These are phyloP conservation scores for Agrotis exclamationis DNA, from an alignment of 2,888 invertebrate species.

Conservation along the genomic window DNA sequence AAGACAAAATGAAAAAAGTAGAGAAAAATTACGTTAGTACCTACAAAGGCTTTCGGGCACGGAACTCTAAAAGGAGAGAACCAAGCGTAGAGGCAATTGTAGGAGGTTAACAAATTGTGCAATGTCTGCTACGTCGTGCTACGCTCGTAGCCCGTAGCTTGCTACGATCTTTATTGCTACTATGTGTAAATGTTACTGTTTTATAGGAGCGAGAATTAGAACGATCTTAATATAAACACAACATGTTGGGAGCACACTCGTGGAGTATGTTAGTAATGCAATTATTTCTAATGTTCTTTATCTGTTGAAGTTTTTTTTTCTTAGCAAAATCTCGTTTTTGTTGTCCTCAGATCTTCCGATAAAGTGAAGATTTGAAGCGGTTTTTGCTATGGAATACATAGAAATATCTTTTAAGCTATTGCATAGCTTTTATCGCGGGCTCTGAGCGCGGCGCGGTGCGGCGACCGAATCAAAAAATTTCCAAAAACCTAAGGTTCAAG, in stretches of 20 bases:
- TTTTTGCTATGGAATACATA: too few relatives aligned
- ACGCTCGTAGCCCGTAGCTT: conserved; percentile 77
- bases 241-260: conserved; percentile 56
- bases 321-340: neutral
- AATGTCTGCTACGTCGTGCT: conserved; percentile 78
- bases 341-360: too few relatives aligned
- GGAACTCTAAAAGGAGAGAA: conserved; percentile 70
- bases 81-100: conserved; percentile 80
- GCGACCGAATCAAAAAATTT: too few relatives aligned
- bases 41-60: conserved; percentile 53
- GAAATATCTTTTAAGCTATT: too few relatives aligned
- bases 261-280: conserved; percentile 40
- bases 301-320: conserved; percentile 18
- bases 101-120: conserved; percentile 87
- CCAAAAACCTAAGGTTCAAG: too few relatives aligned
- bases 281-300: conserved; percentile 30
- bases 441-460: too few relatives aligned
- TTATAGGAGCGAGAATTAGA: conserved; percentile 72
- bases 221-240: conserved; percentile 62
- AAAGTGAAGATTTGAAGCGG: neutral
- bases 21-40: conserved; percentile 30
- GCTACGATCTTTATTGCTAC: conserved; percentile 85
- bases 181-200: conserved; percentile 82
- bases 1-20: neutral
- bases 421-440: too few relatives aligned